These are phyloP conservation scores for Tiaroga cobitis DNA, from an alignment of 2,797 vertebrate species.

Conservation along the genomic window DNA sequence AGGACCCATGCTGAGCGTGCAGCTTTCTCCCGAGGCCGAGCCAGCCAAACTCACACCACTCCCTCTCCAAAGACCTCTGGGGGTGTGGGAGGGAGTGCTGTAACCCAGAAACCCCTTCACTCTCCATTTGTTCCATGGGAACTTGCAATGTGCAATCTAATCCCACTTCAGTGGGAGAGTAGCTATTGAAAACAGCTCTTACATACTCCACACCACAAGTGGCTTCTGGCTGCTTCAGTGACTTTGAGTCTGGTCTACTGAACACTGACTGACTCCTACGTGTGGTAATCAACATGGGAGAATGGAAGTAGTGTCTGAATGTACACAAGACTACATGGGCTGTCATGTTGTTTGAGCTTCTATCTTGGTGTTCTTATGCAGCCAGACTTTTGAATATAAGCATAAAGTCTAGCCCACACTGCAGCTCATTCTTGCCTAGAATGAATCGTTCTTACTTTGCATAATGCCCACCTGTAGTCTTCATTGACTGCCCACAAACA, in stretches of 20 bases:
- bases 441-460: neutral
- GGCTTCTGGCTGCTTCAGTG: constrained; percentile 73
- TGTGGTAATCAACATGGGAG: constrained; percentile 23
- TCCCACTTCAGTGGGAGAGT: constrained; percentile 78
- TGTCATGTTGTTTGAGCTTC: constrained; percentile 16
- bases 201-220: constrained; percentile 72
- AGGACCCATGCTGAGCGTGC: constrained; percentile 79
- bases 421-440: neutral
- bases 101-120: constrained; percentile 53
- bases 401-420: neutral
- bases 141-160: constrained; percentile 81
- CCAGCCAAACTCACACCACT: constrained; percentile 49
- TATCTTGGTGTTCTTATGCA: neutral
- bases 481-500: neutral
- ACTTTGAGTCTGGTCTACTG: constrained; percentile 54
- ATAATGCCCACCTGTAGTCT: neutral
- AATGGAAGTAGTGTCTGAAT: constrained; percentile 18
- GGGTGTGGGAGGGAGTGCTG: constrained; percentile 38
- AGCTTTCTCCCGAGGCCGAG: constrained; percentile 70
- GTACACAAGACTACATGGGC: constrained; percentile 17
- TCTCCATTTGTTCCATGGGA: constrained; percentile 74
- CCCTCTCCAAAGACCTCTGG: constrained; percentile 56
- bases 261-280: constrained; percentile 17
- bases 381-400: neutral
- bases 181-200: constrained; percentile 80